Evolutionary conservation across 2,113 vertebrate genomes (phyloP), one percentile per base, ranked within the genome.

Genomic region (Pyxicephalus adspersus): DNA sequence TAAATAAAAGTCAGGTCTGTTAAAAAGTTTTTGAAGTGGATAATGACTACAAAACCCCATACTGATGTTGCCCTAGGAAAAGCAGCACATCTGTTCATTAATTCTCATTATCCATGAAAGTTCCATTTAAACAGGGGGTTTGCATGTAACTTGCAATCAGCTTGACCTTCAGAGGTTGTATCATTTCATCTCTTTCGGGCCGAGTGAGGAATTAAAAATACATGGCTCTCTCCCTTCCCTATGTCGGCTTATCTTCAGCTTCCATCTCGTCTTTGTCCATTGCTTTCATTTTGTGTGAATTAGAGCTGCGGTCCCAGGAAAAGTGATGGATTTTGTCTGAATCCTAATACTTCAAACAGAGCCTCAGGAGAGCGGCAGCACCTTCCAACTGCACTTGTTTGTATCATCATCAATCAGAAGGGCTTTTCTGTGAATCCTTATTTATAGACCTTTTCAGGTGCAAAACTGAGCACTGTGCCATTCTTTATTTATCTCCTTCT

Each of bases 141-240:
- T 45, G 73, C 78, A 15, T 66, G 73, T 64, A 52, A 38, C 66
- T 60, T 61, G 45, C 26, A 57, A 74, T 29, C 68, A 45, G n/a
- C 28, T 29, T 85, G 84, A 86, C 87, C 87, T 84, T 85, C 73
- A 76, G 29, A 83, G 68, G 76, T n/a, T 75, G 45, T 75, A 50
- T 71, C 58, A 38, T 22, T 83, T 57, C 7, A 15, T 51, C 65
- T 77, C 77, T 31, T 72, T 23, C 50, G 22, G 50, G 57, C 22
- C 26, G 72, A 52, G 51, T 29, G 75, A 52, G 51, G 38, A 65
- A 61, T 73, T 80, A 73, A 60, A 80, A 87, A 83, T 64, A 77
- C 51, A 81, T 77, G n/a, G 45, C 67, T 54, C 50, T 18, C 63
- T n/a, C 5, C 0, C 0, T 34, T 80, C 64, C 55, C 50, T 73